phyloP scores from a whole-genome alignment of 2,888 invertebrate species.

The Phasia obesa region DNA sequence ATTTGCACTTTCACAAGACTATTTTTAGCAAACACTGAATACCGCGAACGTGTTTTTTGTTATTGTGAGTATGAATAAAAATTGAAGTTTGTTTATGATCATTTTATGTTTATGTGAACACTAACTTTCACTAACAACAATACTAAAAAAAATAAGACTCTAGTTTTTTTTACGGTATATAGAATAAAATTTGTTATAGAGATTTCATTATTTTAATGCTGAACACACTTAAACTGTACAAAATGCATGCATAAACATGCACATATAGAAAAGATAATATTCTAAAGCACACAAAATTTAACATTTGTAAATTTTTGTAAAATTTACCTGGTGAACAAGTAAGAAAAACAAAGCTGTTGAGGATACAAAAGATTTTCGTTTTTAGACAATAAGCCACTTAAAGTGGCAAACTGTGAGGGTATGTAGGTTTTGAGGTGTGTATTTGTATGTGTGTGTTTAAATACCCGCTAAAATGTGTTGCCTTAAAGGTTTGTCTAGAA shows the following conservation, averaged over 20 bases:
- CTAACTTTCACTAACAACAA: conserved; percentile 9
- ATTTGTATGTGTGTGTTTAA: neutral
- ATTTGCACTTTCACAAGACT: too few species aligned
- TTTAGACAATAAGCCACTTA: conserved; percentile 48
- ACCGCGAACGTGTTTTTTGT: too few species aligned
- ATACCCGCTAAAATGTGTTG: too few species aligned
- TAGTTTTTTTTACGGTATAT: neutral
- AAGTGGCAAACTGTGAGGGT: conserved; percentile 40
- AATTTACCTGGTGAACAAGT: neutral
- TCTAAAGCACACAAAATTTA: conserved; percentile 8
- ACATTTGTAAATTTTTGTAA: conserved; percentile 7
- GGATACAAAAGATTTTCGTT: conserved; percentile 51
- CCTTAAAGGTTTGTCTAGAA: conserved; percentile 30
- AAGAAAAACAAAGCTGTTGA: neutral
- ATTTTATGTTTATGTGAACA: conserved; percentile 12
- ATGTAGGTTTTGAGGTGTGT: neutral
- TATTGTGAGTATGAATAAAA: neutral
- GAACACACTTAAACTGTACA: conserved; percentile 30
- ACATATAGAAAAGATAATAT: conserved; percentile 27
- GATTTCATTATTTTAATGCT: conserved; percentile 14
- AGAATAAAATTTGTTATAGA: neutral
- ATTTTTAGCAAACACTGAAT: too few species aligned
- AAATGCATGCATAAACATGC: conserved; percentile 15
- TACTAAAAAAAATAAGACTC: neutral
- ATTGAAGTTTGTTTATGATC: neutral